phyloP scores from a whole-genome alignment of 2,888 invertebrate genomes.

The Eilema griseolum region DNA sequence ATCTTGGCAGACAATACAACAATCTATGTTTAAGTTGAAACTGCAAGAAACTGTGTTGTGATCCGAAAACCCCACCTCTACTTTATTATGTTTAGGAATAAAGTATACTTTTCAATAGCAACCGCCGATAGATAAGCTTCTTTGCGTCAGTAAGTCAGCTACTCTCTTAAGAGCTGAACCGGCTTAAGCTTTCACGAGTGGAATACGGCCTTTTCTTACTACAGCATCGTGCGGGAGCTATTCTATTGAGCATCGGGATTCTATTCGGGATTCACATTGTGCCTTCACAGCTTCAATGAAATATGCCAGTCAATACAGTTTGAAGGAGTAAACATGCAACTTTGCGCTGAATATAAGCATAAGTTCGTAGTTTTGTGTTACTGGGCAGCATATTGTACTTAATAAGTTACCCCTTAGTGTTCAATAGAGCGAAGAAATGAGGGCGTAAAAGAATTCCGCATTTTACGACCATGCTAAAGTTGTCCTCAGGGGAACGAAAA shows the following conservation, averaged over 20 bases:
- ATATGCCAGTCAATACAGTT: slow-evolving; percentile 57
- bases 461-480: slow-evolving; percentile 45
- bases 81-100: slow-evolving; percentile 52
- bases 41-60: neutral
- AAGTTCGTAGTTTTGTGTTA: slow-evolving; percentile 19
- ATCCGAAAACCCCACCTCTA: slow-evolving; percentile 33
- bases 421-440: slow-evolving; percentile 34
- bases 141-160: slow-evolving; percentile 56
- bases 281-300: slow-evolving; percentile 63
- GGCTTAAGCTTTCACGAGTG: slow-evolving; percentile 72
- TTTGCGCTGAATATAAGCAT: slow-evolving; percentile 27
- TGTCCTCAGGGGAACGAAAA: slow-evolving; percentile 49
- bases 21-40: slow-evolving; percentile 10
- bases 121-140: slow-evolving; percentile 57
- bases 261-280: slow-evolving; percentile 63
- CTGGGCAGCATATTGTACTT: neutral
- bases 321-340: slow-evolving; percentile 37
- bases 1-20: neutral
- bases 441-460: slow-evolving; percentile 38
- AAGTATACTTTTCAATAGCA: slow-evolving; percentile 66
- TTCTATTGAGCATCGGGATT: slow-evolving; percentile 67
- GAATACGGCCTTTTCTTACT: slow-evolving; percentile 71
- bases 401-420: slow-evolving; percentile 7
- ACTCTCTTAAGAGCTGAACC: slow-evolving; percentile 64
- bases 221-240: slow-evolving; percentile 58